A percentile compares a stretch with the other conserved stretches of the same genome.
These are phyloP conservation scores for Nomia melanderi DNA, from an alignment of 1,140 invertebrate genomes.

Conservation along the genomic window DNA sequence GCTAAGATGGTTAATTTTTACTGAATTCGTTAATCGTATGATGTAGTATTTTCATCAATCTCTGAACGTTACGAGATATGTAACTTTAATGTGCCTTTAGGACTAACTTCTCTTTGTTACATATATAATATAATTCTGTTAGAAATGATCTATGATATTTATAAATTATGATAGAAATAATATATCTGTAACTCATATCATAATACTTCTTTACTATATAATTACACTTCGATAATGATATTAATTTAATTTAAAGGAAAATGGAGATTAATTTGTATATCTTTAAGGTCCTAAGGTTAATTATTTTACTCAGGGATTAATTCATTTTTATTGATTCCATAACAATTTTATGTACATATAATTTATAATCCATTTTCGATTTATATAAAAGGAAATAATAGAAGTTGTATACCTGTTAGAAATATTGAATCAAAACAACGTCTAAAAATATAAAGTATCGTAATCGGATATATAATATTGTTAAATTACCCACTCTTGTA, in stretches of 20 bases:
- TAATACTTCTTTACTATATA: slow-evolving; percentile 19
- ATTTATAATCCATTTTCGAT: slow-evolving; percentile 33
- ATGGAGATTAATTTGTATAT: not conserved
- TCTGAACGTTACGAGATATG: slow-evolving; percentile 61
- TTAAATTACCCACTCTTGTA: slow-evolving; percentile 14
- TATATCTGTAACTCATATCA: slow-evolving; percentile 51
- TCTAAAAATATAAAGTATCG: slow-evolving; percentile 38
- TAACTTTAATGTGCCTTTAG: slow-evolving; percentile 68
- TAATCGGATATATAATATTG: slow-evolving; percentile 14
- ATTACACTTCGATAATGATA: slow-evolving; percentile 12
- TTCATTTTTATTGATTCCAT: slow-evolving; percentile 40
- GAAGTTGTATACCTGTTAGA: slow-evolving; percentile 16
- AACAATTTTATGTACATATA: slow-evolving; percentile 41
- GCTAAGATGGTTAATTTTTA: slow-evolving; percentile 59
- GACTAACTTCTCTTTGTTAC: slow-evolving; percentile 62
- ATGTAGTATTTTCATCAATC: slow-evolving; percentile 57
- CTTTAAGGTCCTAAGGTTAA: not conserved
- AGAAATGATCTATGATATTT: slow-evolving; percentile 62
- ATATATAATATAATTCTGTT: slow-evolving; percentile 64
- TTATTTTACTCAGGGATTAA: slow-evolving; percentile 23
- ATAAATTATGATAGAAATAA: slow-evolving; percentile 60
- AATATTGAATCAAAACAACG: slow-evolving; percentile 15
- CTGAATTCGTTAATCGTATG: slow-evolving; percentile 55
- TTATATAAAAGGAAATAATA: slow-evolving; percentile 34
- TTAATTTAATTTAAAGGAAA: slow-evolving; percentile 7